Evolutionary conservation across 2,113 vertebrate species (phyloP), one percentile per base, ranked within the genome.

Genomic region (Nothobranchius furzeri): DNA sequence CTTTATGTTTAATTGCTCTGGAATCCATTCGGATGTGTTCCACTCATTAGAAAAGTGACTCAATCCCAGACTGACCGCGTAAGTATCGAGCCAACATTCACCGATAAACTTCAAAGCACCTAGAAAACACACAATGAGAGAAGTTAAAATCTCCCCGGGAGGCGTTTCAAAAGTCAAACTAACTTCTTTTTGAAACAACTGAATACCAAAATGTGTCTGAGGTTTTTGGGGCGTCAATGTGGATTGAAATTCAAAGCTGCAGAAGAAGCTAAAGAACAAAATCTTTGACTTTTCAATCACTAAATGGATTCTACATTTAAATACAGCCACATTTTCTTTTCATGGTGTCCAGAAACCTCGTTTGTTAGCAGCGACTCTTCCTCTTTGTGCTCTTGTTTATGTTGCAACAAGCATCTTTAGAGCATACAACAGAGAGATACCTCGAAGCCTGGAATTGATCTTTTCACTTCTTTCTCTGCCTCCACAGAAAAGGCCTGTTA

Each of bases 1-100:
- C 72, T 73, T 72, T 66, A 59, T 73, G 57, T 75, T 86, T 83
- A 88, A 88, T 90, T 87, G 75, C 73, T 40, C 37, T 61, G 20
- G 68, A 88, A 86, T 87, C 70, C 67, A 75, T 85, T 70, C 58
- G 43, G 17, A 51, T 76, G 57, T 42, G 24, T 49, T 24, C 24
- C 15, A 14, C n/a, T 30, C 56, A 25, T 25, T 55, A 56, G 52
- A 53, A 73, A 54, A 35, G 50, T 58, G 54, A 66, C 20, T 68
- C 70, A 73, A 71, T 82, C 53, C 68, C 48, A 58, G 68, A 70
- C 81, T 76, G 51, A 73, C 76, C 79, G 65, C 78, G 78, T 70
- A 56, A 70, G 6, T 77, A 75, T 81, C 45, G 71, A 85, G 66
- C 67, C 51, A 45, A 78, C 60, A 60, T 45, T 81, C 13, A 7